Conservation (phyloP, 1,140 invertebrate species). For the Lepidotrigona ventralis region DNA sequence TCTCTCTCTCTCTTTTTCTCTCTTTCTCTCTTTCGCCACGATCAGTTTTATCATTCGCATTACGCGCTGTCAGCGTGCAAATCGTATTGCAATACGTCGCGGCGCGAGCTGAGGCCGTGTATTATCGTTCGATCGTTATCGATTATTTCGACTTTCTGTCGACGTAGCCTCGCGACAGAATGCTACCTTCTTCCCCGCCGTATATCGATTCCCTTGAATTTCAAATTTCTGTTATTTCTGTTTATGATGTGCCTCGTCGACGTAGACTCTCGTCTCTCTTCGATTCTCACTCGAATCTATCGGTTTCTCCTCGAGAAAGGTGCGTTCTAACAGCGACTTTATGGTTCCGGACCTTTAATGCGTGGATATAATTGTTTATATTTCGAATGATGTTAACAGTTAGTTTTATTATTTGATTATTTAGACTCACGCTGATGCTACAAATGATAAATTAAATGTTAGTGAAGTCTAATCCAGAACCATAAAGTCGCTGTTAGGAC, state of each 20-base stretch:
- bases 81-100: conserved; percentile 18
- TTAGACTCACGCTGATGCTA: no score
- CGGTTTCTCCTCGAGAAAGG: neutral
- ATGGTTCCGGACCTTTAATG: no score
- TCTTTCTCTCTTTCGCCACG: neutral
- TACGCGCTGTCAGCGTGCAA: conserved; percentile 35
- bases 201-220: neutral
- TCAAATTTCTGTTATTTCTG: neutral
- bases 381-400: no score
- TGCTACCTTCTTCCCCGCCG: neutral
- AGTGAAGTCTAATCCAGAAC: no score
- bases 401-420: no score
- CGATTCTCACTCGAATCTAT: neutral
- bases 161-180: neutral
- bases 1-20: no score
- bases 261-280: neutral
- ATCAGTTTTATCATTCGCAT: conserved; percentile 43
- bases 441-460: no score
- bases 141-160: conserved; percentile 35
- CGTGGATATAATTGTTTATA: no score
- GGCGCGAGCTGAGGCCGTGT: conserved; percentile 14
- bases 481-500: no score
- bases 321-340: no score
- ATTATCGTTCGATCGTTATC: conserved; percentile 42
- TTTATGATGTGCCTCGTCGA: neutral